Evolutionary conservation across 2,888 invertebrate species (phyloP).

Genomic region (Tupiocoris notatus): DNA sequence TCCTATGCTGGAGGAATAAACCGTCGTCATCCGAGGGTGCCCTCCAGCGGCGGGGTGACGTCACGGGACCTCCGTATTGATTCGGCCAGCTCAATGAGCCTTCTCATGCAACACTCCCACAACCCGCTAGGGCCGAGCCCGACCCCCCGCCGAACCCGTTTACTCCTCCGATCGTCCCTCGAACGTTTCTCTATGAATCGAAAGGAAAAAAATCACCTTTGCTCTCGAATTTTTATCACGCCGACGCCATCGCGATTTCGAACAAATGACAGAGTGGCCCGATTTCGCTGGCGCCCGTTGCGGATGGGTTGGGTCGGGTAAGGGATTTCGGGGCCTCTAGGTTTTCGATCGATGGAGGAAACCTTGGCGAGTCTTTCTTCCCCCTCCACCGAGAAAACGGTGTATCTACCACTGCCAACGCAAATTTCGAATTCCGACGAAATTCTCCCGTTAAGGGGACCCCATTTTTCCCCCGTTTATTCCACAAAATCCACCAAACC

Average conservation of each 20-base stretch:
- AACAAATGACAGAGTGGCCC: no score
- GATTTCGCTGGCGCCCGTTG: no score
- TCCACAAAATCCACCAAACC: neutral
- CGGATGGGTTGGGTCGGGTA: neutral
- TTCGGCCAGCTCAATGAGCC: conserved; percentile 41
- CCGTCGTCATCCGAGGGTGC: conserved; percentile 4
- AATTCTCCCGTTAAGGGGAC: no score
- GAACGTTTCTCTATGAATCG: neutral
- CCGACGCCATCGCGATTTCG: no score
- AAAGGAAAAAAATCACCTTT: no score
- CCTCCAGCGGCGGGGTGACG: conserved; percentile 32
- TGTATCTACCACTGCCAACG: neutral
- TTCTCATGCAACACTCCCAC: conserved; percentile 42
- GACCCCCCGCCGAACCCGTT: conserved; percentile 8
- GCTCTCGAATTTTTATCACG: no score
- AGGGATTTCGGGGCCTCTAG: neutral
- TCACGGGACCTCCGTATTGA: conserved; percentile 43
- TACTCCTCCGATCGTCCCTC: neutral
- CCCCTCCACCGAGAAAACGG: neutral
- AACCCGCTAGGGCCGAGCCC: conserved; percentile 22
- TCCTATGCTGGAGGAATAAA: conserved; percentile 6
- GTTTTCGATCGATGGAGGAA: neutral
- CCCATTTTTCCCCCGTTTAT: neutral
- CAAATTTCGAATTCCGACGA: neutral
- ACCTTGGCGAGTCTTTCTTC: neutral